Conservation (phyloP, 92 coral and sea anemone species). For the Phenganax subtilis region DNA sequence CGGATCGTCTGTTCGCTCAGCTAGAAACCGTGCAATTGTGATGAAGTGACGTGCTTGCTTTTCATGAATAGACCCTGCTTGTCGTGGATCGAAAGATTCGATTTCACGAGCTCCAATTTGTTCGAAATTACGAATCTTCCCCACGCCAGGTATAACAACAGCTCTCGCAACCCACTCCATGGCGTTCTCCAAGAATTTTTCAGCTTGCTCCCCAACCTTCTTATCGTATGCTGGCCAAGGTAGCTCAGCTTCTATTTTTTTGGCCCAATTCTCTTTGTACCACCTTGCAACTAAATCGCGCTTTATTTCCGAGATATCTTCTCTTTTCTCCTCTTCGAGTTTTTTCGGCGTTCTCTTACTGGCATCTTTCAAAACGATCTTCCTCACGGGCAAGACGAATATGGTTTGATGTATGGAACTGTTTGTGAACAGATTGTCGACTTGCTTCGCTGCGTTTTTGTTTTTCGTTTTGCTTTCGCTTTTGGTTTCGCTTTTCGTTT, state of each 20-base stretch:
- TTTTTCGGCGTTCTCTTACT: slow-evolving; percentile 44
- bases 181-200: slow-evolving; percentile 35
- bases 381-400: slow-evolving; percentile 54
- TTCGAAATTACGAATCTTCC: neutral
- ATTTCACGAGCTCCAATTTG: neutral
- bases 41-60: slow-evolving; percentile 49
- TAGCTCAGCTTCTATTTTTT: slow-evolving; percentile 36
- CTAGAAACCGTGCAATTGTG: slow-evolving; percentile 62
- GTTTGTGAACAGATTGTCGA: slow-evolving; percentile 51
- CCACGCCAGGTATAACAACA: neutral
- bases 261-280: slow-evolving; percentile 41
- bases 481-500: slow-evolving; percentile 2
- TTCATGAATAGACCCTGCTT: neutral
- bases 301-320: slow-evolving; percentile 10
- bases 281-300: neutral
- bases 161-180: slow-evolving; percentile 66
- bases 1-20: slow-evolving; percentile 82
- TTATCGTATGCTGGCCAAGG: slow-evolving; percentile 62
- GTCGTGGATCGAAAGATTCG: slow-evolving; percentile 5
- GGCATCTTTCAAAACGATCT: slow-evolving; percentile 34
- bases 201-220: slow-evolving; percentile 39
- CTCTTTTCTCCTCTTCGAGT: slow-evolving; percentile 35
- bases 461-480: slow-evolving; percentile 28
- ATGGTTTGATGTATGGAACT: slow-evolving; percentile 67
- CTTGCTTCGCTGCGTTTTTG: slow-evolving; percentile 8